Base-by-base conservation (phyloP, 2,888 invertebrate genomes). In the Endotricha flammealis region DNA sequence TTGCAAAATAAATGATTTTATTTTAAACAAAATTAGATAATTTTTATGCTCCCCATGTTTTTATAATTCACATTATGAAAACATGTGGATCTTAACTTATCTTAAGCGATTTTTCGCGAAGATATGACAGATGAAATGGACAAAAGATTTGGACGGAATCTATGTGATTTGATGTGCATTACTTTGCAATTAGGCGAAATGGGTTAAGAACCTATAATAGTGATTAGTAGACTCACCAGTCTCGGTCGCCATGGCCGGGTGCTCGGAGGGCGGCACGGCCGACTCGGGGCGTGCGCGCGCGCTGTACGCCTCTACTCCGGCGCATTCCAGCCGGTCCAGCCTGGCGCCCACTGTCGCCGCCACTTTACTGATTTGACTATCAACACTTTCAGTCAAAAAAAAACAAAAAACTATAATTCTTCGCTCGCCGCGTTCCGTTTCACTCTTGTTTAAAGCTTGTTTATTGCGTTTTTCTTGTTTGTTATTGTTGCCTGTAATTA, bases 211-310 rank as follows among this genome's bases (percentile, higher is more conserved):
- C n/a, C n/a, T 32, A 27, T 40, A 8, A 8, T 24, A 33, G 4
- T 30, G 39, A 12, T 29, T 1, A 27, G 11, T 37, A 20, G 23
- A 36, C 81, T 79, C 50, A 87, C 87, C 83, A 52, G 87, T 77
- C 41, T 87, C 87, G 75, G 85, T 82, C 67, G 87, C 85, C 87
- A 87, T 87, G 77, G 81, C 78, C 66, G 81, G 72, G 57, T 73
- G 83, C 55, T 81, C 82, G 42, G 83, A 80, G 70, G 87, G 86
- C 79, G 87, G 83, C 86, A 85, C 82, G 72, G 66, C 68, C 60
- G 63, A 58, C 66, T 75, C 80, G 65, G 77, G 72, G 71, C 81
- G 83, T 72, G 76, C 72, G 72, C 80, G 81, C 69, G 76, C 76
- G 78, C 79, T 78, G 73, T 57, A 75, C 69, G 75, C 51, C 55